Conservation (phyloP, 2,797 vertebrate species). For the Spheniscus humboldti region DNA sequence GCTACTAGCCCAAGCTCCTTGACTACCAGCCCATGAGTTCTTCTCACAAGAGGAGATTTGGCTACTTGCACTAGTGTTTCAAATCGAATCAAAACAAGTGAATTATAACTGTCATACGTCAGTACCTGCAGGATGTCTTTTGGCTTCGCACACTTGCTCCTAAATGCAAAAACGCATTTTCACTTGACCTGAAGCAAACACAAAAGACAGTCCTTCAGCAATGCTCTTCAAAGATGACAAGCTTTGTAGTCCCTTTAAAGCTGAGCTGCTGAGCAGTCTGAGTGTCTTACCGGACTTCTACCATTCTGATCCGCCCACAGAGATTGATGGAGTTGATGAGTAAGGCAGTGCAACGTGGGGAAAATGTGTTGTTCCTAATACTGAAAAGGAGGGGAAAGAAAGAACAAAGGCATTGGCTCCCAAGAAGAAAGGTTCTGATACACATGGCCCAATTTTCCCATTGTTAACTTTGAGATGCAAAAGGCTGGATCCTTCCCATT, state of each 20-base stretch:
- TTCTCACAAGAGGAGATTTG: neutral
- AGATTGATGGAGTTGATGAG: constrained; percentile 71
- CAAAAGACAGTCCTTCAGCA: neutral
- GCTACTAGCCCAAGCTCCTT: neutral
- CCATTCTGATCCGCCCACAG: constrained; percentile 67
- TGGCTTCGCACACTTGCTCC: neutral
- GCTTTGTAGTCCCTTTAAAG: neutral
- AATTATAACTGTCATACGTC: neutral
- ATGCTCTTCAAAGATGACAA: neutral
- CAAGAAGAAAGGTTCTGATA: neutral
- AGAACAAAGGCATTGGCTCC: neutral
- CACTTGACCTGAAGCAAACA: constrained; percentile 53
- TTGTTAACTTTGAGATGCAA: neutral
- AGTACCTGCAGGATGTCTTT: constrained; percentile 60
- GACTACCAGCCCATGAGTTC: neutral
- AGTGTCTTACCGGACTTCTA: constrained; percentile 80
- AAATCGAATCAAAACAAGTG: neutral
- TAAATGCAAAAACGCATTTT: constrained; percentile 47
- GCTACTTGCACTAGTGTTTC: neutral
- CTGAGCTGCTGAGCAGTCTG: neutral
- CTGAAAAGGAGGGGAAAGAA: constrained; percentile 57
- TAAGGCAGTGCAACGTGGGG: constrained; percentile 55
- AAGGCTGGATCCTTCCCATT: neutral
- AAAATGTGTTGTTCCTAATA: constrained; percentile 70
- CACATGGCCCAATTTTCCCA: neutral